phyloP scores from a whole-genome alignment of 1,140 invertebrate genomes.

The Cepaea nemoralis region DNA sequence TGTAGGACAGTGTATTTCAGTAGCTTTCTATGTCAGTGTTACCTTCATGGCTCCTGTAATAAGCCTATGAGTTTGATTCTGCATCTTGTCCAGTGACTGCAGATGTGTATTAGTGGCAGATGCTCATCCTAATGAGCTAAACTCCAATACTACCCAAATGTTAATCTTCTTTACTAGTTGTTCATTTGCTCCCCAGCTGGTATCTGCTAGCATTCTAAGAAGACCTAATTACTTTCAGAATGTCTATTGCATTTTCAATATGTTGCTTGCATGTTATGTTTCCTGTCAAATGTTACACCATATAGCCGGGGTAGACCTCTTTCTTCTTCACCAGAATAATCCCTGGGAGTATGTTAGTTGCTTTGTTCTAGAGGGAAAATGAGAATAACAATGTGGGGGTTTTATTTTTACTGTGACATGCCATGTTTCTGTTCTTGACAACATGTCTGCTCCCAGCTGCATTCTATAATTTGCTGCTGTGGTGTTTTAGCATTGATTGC shows the following conservation, averaged over 20 bases:
- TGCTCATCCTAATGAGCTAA: background rate
- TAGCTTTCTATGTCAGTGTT: background rate
- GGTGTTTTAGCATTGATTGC: too few relatives aligned
- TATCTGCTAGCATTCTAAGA: background rate
- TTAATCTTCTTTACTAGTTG: background rate
- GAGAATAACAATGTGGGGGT: background rate
- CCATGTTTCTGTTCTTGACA: background rate
- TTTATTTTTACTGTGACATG: background rate
- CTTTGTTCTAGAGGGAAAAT: background rate
- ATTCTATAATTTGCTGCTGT: background rate
- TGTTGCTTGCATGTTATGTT: background rate
- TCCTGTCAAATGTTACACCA: background rate
- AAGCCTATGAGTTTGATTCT: background rate
- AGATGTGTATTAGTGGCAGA: background rate
- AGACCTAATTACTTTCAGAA: background rate
- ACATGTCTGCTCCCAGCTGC: background rate
- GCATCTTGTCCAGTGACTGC: background rate
- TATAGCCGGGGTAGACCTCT: background rate
- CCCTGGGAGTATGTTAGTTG: background rate
- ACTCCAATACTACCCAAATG: background rate
- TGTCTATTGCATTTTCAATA: background rate
- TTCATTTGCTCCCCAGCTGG: constrained; percentile 4
- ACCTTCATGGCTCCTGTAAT: background rate
- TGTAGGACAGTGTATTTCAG: background rate
- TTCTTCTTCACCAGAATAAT: background rate